phyloP scores from a whole-genome alignment of 2,797 vertebrate species.

The Acanthis flammea region DNA sequence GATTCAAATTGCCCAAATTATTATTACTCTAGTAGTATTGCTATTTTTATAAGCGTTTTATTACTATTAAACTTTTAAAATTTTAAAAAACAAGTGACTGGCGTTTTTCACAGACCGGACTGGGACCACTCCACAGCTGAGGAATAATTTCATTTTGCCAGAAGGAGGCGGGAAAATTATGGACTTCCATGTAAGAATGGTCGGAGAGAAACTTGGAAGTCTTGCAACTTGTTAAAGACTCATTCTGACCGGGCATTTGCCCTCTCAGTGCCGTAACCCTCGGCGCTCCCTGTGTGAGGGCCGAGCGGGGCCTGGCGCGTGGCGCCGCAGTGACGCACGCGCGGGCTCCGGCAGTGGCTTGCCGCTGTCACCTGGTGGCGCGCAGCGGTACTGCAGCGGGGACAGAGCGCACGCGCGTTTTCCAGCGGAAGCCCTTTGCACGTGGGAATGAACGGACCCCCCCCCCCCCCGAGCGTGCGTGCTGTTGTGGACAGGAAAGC shows the following conservation, averaged over 20 bases:
- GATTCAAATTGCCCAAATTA: too few species aligned
- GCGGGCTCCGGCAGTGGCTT: background rate
- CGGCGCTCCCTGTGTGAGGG: rapidly evolving
- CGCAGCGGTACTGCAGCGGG: background rate
- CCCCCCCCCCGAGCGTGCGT: background rate
- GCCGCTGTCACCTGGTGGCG: background rate
- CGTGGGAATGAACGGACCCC: too few species aligned
- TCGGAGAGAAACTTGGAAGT: background rate
- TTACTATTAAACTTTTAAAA: too few species aligned
- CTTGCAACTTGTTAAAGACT: background rate
- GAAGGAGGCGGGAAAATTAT: background rate
- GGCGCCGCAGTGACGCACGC: background rate
- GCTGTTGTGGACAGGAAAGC: background rate
- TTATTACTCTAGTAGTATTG: too few species aligned
- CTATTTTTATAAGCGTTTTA: too few species aligned
- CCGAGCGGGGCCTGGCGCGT: rapidly evolving
- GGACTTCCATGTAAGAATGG: background rate
- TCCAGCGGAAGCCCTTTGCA: background rate
- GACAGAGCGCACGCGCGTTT: background rate
- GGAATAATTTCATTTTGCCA: background rate
- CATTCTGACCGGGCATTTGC: background rate
- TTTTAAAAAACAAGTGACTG: too few species aligned
- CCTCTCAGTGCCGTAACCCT: rapidly evolving
- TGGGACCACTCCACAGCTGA: background rate
- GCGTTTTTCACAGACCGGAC: background rate